These are phyloP conservation scores for Marmota monax DNA, from an alignment of 2,113 vertebrate genomes.

Conservation along the genomic window DNA sequence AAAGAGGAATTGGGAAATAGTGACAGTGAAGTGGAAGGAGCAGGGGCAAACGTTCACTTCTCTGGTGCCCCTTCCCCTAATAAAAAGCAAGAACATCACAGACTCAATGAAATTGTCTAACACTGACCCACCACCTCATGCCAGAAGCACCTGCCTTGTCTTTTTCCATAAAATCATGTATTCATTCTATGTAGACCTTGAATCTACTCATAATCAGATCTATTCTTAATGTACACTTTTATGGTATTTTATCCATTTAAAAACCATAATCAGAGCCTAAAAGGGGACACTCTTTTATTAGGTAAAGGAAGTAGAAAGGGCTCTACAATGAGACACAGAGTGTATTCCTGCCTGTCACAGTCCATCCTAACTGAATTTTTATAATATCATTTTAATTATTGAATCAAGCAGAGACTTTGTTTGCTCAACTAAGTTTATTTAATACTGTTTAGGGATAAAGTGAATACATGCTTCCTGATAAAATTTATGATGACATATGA, in stretches of 20 bases:
- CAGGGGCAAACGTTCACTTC: background rate
- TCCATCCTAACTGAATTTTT: background rate
- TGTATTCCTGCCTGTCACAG: background rate
- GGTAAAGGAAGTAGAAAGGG: background rate
- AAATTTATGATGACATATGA: constrained; percentile 23
- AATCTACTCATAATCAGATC: background rate
- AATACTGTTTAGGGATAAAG: background rate
- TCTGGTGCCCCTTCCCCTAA: background rate
- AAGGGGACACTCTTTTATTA: background rate
- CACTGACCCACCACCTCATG: no score
- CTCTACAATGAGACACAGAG: background rate
- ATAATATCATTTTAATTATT: background rate
- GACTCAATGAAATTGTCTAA: background rate
- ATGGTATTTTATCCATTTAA: background rate
- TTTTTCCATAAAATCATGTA: background rate
- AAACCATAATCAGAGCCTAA: background rate
- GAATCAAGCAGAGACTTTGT: background rate
- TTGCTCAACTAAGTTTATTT: background rate
- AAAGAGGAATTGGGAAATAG: background rate
- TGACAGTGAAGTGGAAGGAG: background rate
- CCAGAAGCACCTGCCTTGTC: background rate
- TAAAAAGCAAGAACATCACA: background rate
- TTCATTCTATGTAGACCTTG: background rate
- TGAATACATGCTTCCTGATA: background rate
- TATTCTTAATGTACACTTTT: background rate